Percentiles rank a stretch among this genome's conserved stretches.
Conservation (phyloP, 2,888 invertebrate species). For the Tholera decimalis region DNA sequence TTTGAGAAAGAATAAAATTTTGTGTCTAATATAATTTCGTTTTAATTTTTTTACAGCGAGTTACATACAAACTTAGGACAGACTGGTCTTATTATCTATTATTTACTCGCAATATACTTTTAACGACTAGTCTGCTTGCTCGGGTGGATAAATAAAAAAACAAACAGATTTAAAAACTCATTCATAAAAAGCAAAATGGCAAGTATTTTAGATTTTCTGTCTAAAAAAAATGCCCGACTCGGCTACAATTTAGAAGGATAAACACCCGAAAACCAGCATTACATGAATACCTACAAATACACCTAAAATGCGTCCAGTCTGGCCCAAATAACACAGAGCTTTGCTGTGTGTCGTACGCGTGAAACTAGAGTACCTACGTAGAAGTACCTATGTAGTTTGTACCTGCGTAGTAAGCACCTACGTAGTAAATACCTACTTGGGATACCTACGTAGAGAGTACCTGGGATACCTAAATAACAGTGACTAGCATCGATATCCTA, state of each 20-base stretch:
- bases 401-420: no score
- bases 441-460: constrained; percentile 54
- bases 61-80: constrained; percentile 43
- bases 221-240: not conserved
- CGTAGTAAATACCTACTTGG: constrained; percentile 53
- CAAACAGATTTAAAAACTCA: not conserved
- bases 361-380: constrained; percentile 58
- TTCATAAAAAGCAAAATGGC: not conserved
- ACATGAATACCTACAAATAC: constrained; percentile 23
- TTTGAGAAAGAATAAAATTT: constrained; percentile 63
- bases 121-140: constrained; percentile 31
- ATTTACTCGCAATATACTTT: constrained; percentile 20
- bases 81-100: constrained; percentile 47
- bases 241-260: not conserved
- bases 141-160: constrained; percentile 3
- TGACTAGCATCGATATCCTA: constrained; percentile 76
- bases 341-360: constrained; percentile 78
- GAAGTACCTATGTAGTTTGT: no score
- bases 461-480: constrained; percentile 62
- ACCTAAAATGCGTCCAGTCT: constrained; percentile 40
- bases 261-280: constrained; percentile 11
- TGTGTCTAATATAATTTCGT: constrained; percentile 45
- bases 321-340: constrained; percentile 56
- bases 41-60: constrained; percentile 51
- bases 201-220: no score